Percentiles rank a stretch among this genome's conserved stretches.
phyloP scores from a whole-genome alignment of 2,797 vertebrate genomes.

The Pachyuromys duprasi region DNA sequence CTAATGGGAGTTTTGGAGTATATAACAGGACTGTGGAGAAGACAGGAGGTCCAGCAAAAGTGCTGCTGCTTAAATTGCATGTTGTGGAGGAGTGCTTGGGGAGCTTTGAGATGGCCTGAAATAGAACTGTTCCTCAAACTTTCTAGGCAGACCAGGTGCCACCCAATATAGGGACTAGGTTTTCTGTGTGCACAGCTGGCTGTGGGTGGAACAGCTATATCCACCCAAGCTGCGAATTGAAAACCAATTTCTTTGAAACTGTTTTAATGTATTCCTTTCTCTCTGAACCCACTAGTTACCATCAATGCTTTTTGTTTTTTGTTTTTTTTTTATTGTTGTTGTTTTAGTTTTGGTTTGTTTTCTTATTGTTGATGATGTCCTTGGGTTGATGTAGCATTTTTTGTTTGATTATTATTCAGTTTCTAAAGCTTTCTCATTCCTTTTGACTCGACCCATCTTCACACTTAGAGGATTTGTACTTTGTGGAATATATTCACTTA shows the following conservation, averaged over 20 bases:
- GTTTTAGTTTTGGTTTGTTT: not conserved
- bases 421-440: not conserved
- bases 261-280: slow-evolving; percentile 46
- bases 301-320: not conserved
- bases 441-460: not conserved
- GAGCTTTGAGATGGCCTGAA: slow-evolving; percentile 64
- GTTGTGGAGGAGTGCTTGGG: slow-evolving; percentile 69
- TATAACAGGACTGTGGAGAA: slow-evolving; percentile 47
- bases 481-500: slow-evolving; percentile 6
- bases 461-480: not conserved
- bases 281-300: slow-evolving; percentile 1
- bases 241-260: slow-evolving; percentile 66
- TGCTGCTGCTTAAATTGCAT: slow-evolving; percentile 63
- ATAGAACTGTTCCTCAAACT: slow-evolving; percentile 76
- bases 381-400: not conserved
- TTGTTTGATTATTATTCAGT: not conserved
- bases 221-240: slow-evolving; percentile 68
- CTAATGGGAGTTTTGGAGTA: slow-evolving; percentile 43
- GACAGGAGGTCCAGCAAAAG: slow-evolving; percentile 21
- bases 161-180: slow-evolving; percentile 67
- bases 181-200: slow-evolving; percentile 78
- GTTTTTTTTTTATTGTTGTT: not conserved
- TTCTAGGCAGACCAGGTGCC: slow-evolving; percentile 78
- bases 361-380: not conserved
- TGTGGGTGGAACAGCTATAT: slow-evolving; percentile 76